A percentile compares a stretch with the other conserved stretches of the same genome.
Conservation (phyloP, 2,113 vertebrate species). For the Nestor notabilis region DNA sequence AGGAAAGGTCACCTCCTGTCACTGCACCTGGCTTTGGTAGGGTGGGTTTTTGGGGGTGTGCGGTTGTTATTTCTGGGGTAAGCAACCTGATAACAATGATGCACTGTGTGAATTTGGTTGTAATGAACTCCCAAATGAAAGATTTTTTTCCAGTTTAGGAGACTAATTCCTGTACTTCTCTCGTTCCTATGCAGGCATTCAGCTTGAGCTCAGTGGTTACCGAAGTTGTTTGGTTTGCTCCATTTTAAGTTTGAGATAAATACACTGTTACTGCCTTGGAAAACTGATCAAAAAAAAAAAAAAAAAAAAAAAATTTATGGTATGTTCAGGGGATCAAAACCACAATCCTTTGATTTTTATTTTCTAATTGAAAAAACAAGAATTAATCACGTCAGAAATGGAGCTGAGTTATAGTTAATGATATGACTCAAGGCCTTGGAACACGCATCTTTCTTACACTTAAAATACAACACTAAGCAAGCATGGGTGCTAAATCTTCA, state of each 20-base stretch:
- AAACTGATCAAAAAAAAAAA: neutral
- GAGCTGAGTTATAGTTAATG: neutral
- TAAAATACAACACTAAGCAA: neutral
- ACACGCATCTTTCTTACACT: neutral
- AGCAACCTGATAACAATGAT: neutral
- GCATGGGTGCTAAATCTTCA: neutral
- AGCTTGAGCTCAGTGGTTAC: neutral
- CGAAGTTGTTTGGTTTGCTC: neutral
- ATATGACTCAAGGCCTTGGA: neutral
- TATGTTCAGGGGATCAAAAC: neutral
- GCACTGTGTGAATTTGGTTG: neutral
- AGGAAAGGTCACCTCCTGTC: neutral
- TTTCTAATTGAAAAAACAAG: neutral
- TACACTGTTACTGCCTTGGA: neutral
- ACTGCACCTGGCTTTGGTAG: neutral
- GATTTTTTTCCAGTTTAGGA: neutral
- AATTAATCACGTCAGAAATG: neutral
- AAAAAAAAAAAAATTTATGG: neutral
- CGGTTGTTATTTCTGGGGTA: neutral
- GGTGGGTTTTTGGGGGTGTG: neutral
- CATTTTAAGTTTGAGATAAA: neutral
- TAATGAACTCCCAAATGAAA: neutral
- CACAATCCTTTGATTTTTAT: neutral
- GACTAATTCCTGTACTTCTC: neutral
- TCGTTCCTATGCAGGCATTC: neutral